A percentile compares a stretch with the other conserved stretches of the same genome.
Evolutionary conservation across 1,140 invertebrate species (phyloP).

Genomic region (silkworm (Bombyx mori)): DNA sequence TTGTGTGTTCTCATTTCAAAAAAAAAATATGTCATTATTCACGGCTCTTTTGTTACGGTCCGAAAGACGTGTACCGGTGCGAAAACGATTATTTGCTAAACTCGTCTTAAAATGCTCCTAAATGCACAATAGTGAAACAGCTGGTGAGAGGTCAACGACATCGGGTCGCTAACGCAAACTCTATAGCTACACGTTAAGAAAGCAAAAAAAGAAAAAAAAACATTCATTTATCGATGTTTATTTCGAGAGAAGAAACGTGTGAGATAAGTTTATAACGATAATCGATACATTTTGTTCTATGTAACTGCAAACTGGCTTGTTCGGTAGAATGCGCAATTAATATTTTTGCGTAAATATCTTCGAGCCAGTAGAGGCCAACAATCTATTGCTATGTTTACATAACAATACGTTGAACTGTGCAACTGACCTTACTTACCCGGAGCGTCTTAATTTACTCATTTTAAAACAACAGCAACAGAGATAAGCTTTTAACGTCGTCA

Average conservation of each 20-base stretch:
- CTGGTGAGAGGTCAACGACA: slow-evolving; percentile 60
- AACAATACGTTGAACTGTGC: slow-evolving; percentile 6
- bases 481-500: no score
- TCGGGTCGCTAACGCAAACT: slow-evolving; percentile 55
- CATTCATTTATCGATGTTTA: no score
- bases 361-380: neutral
- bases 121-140: slow-evolving; percentile 58
- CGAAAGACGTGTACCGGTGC: slow-evolving; percentile 46
- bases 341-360: neutral
- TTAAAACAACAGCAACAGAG: no score
- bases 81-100: slow-evolving; percentile 42
- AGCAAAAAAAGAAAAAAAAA: slow-evolving; percentile 44
- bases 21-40: slow-evolving; percentile 62
- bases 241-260: no score
- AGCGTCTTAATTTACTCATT: slow-evolving; percentile 11
- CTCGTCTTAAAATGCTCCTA: slow-evolving; percentile 46
- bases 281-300: no score
- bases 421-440: slow-evolving; percentile 7
- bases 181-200: slow-evolving; percentile 54
- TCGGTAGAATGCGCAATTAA: no score
- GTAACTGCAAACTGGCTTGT: no score
- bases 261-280: no score
- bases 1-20: slow-evolving; percentile 47
- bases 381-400: slow-evolving; percentile 2
- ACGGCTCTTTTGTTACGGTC: slow-evolving; percentile 61